Evolutionary conservation across 2,113 vertebrate genomes (phyloP), one percentile per base, ranked within the genome.

Genomic region (Bubo bubo): DNA sequence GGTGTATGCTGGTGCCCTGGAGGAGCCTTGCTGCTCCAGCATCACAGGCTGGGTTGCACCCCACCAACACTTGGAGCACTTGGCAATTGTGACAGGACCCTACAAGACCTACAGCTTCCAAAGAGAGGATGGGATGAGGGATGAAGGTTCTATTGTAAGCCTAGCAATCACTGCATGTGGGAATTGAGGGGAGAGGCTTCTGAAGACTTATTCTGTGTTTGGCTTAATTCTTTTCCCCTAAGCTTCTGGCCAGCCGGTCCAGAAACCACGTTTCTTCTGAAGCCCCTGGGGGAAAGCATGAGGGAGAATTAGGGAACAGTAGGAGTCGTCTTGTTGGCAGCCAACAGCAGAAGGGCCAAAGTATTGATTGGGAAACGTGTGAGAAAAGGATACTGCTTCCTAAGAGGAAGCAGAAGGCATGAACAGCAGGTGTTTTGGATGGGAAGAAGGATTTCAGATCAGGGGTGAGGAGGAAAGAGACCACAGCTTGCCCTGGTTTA

Each of bases 331-430:
- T 93, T 76, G 26, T 72, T 93, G 87, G 66, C 59, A 88, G 89
- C 94, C 93, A 95, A 12, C 58, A 70, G 62, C 84, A 94, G 86
- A 93, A 89, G 81, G 63, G 66, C 32, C 28, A 58, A 85, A 79
- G 88, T 66, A 86, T 50, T 86, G 86, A 72, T 26, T 20, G 76
- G 39, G 30, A 95, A 88, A 89, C 1, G 4, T 79, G 83, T 68
- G 67, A 97, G 70, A 58, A 89, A 87, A 92, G 35, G 50, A 82
- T 79, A 14, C 52, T 34, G 62, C 72, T 93, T 83, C 77, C 52
- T 26, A n/a, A 50, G n/a, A 68, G 37, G 30, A 58, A 95, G 80
- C 83, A 94, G 95, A 85, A 82, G 77, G 93, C 58, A 79, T 5
- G 41, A 91, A 41, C 86, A 96, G 70, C 77, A 83, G 93, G 83